Evolutionary conservation across 2,888 invertebrate genomes (phyloP), one percentile per base, ranked within the genome.

Genomic region (Stenodema calcarata): DNA sequence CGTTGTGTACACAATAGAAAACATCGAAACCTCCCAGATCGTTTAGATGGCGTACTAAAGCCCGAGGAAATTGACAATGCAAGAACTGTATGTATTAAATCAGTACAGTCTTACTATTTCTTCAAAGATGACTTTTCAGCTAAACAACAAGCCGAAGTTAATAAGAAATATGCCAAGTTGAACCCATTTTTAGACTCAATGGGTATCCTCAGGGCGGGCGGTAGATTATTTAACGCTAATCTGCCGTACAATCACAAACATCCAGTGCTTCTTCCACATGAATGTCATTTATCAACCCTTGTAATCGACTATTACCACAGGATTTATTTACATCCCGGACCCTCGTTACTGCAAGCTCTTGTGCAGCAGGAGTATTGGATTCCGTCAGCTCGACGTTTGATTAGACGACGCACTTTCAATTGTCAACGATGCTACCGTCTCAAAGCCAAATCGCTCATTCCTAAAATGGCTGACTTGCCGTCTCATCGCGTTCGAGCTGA

Each of bases 391-490:
- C 16, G 79, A 27, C 76, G 83, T 27, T 12, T 87, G 11, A 54
- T 79, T 16, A 42, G 62, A 18, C n/a, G 50, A 62, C 76, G 87
- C 11, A 54, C 44, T n/a, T 69, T 50, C 54, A 44, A 44, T 16
- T 88, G 88, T 85, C 28, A 76, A 0, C 28, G 35, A 41, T 88
- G 88, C 70, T 86, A 54, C 30, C 30, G 80, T 14, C 70, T 78
- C 12, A 86, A 82, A 16, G 50, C 78, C 12, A 80, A 87, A 84
- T 18, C 81, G 6, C 9, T 27, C 18, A 62, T 75, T n/a, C n/a
- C n/a, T n/a, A n/a, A n/a, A n/a, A n/a, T n/a, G n/a, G n/a, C n/a
- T n/a, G n/a, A n/a, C n/a, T n/a, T n/a, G n/a, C n/a, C n/a, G n/a
- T n/a, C n/a, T n/a, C n/a, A n/a, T n/a, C n/a, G n/a, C n/a, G n/a